Base-by-base conservation (phyloP, 1,140 invertebrate genomes). In the Acromyrmex heyeri region DNA sequence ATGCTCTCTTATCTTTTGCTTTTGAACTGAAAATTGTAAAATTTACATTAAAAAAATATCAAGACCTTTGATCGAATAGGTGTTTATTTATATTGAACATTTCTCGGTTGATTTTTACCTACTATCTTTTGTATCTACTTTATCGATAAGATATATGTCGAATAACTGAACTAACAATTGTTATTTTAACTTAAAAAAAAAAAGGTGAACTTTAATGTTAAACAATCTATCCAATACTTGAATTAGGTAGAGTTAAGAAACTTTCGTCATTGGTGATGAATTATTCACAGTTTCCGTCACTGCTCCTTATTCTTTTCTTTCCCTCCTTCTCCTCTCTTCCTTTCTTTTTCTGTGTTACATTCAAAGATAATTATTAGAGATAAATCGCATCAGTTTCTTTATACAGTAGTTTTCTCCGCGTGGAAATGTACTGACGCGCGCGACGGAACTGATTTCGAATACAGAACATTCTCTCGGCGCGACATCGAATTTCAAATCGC, bases 361-460 rank as follows among this genome's bases (percentile, higher is more conserved):
- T 44, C 2, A 18, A 18, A 67, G n/a, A 67, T 21, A 67, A 30
- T 73, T 57, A 27, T 21, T 34, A 27, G 14, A 48, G 18, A 73
- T n/a, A 30, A 30, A 82, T 30, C 7, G n/a, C 7, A n/a, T 16
- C 7, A 21, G 16, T 18, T n/a, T 34, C 16, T 24, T 70, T 24
- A 34, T 4, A 21, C 27, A 0, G n/a, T 53, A 0, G n/a, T 53
- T 55, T 79, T 38, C n/a, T 27, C 21, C 2, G 27, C 16, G 21
- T 73, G 67, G 14, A 55, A 59, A 59, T 44, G 6, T 67, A 44
- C 24, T 8, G 38, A 24, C 48, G 6, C n/a, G 21, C 50, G 8
- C 27, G 16, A 7, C 75, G 61, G 76, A 79, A 59, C 18, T 48
- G 10, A 73, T 72, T 61, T 82, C 18, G 67, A n/a, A 61, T 50